These are phyloP conservation scores for Rhingia campestris DNA, from an alignment of 2,888 invertebrate genomes.

Conservation along the genomic window DNA sequence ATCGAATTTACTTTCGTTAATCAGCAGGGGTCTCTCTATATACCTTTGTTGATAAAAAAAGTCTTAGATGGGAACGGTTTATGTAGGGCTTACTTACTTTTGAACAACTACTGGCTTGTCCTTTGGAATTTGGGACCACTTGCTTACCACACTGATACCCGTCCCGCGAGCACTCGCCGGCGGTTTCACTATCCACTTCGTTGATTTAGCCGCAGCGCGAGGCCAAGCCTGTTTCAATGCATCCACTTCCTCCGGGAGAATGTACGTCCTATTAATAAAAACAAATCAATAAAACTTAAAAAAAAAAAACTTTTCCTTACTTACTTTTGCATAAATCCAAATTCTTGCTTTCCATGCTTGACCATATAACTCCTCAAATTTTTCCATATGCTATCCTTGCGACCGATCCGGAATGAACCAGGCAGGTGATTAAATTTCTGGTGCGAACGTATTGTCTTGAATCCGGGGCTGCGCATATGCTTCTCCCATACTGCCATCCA, in stretches of 20 bases:
- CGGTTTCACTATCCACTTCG: slow-evolving; percentile 98
- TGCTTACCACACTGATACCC: slow-evolving; percentile 96
- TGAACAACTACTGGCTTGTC: slow-evolving; percentile 95
- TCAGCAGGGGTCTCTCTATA: slow-evolving; percentile 91
- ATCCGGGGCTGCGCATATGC: slow-evolving; percentile 96
- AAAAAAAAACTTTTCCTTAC: not conserved
- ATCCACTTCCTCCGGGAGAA: slow-evolving; percentile 94
- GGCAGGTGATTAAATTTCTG: slow-evolving; percentile 99
- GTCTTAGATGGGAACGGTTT: not conserved
- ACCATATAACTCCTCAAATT: slow-evolving; percentile 87
- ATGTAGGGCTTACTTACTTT: slow-evolving; percentile 81
- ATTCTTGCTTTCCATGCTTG: slow-evolving; percentile 86
- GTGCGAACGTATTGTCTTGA: slow-evolving; percentile 91
- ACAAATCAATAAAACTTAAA: not conserved
- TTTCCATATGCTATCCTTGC: slow-evolving; percentile 96
- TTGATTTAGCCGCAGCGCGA: slow-evolving; percentile 88
- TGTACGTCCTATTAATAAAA: slow-evolving; percentile 87
- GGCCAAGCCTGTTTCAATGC: slow-evolving; percentile 94
- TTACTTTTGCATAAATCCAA: slow-evolving; percentile 93
- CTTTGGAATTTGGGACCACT: slow-evolving; percentile 97
- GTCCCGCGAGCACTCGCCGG: slow-evolving; percentile 98
- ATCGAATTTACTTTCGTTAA: slow-evolving; percentile 98
- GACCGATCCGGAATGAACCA: slow-evolving; percentile 98
- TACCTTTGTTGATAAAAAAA: slow-evolving; percentile 83
- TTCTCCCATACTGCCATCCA: slow-evolving; percentile 99